These are phyloP conservation scores for Artibeus lituratus DNA, from an alignment of 2,797 vertebrate genomes.

Conservation along the genomic window DNA sequence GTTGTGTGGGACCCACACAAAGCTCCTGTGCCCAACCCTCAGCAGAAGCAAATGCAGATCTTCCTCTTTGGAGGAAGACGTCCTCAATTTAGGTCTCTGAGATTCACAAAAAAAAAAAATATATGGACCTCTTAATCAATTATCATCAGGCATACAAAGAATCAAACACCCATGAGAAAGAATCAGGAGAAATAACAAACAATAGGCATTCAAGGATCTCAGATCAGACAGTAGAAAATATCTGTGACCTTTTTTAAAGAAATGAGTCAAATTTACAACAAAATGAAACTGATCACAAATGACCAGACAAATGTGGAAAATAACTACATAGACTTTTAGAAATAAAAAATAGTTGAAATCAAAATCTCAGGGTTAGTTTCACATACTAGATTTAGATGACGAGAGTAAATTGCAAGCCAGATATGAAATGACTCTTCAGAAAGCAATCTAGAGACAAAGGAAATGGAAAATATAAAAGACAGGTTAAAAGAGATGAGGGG, in stretches of 20 bases:
- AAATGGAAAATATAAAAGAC: slow-evolving; percentile 17
- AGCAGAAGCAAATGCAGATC: slow-evolving; percentile 2
- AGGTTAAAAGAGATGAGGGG: neutral
- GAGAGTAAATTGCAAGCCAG: slow-evolving; percentile 22
- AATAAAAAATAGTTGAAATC: slow-evolving; percentile 8
- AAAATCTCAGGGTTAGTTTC: neutral
- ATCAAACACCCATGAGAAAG: neutral
- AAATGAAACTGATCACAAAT: slow-evolving; percentile 8
- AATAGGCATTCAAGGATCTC: slow-evolving; percentile 5
- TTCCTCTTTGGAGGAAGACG: neutral
- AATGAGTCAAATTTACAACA: neutral
- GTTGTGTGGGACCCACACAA: neutral
- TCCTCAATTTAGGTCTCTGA: neutral
- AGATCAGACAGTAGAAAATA: slow-evolving; percentile 2
- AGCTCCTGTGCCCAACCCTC: neutral
- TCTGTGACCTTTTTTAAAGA: slow-evolving; percentile 23
- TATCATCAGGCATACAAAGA: neutral
- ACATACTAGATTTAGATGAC: neutral
- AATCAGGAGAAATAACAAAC: slow-evolving; percentile 31
- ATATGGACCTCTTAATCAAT: neutral
- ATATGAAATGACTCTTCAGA: slow-evolving; percentile 9
- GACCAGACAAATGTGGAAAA: slow-evolving; percentile 21
- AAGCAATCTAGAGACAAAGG: neutral
- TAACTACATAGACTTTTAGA: neutral
- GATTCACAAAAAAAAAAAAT: neutral